Base-by-base conservation (phyloP, 2,888 invertebrate species). In the Parnassius glacialis region DNA sequence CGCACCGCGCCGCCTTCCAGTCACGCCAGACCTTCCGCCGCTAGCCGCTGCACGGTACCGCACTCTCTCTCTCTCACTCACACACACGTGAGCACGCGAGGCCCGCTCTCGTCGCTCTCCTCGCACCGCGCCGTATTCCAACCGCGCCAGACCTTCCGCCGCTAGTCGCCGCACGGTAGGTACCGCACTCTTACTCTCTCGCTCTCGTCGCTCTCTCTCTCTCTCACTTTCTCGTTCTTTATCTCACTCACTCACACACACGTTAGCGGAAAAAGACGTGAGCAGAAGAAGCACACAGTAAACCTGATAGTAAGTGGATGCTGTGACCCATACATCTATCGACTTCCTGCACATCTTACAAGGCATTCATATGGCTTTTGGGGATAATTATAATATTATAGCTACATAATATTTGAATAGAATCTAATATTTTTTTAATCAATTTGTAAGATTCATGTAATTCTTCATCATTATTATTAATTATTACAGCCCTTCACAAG, bases 261-360 rank as follows among this genome's bases (percentile, higher is more conserved):
- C 94, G 34, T 95, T 96, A 75, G 93, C 92, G 12, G 84, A 90
- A 65, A 81, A 71, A 74, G 76, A 16, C 16, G 34, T 95, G 96
- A 75, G 93, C 92, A n/a, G 84, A 90, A 65, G 81, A 71, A 74
- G 76, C 72, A 82, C 81, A 76, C 78, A 80, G 80, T 78, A 75
- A 79, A 75, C 75, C 74, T 76, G 16, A 20, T 20, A 20, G 2
- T 16, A 16, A 16, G 16, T 16, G 16, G 1, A 16, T 16, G 16
- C 16, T 16, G 1, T 16, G 16, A 16, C 16, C 1, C 16, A 16
- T 16, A 16, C 16, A 16, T 20, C 20, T 2, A 20, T 20, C 20
- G 20, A 20, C 20, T 20, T 20, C 20, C 2, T 20, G 20, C 20
- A 20, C 20, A 20, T 20, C 20, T 20, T 20, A 2, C 20, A 1